These are phyloP conservation scores for Gephyroberyx darwinii DNA, from an alignment of 2,797 vertebrate species.

Conservation along the genomic window DNA sequence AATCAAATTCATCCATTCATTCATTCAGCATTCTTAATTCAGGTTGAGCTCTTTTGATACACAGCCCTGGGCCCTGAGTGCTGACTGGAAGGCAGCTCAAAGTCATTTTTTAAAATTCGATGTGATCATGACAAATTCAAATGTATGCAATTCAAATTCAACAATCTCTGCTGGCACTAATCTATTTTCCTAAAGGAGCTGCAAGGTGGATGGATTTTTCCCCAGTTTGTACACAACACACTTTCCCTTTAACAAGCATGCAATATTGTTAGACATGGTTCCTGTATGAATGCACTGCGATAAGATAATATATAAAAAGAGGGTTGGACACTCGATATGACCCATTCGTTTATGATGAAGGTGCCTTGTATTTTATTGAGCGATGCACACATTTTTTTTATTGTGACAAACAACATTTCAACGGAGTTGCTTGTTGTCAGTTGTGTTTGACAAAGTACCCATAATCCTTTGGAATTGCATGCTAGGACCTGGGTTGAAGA, in stretches of 20 bases:
- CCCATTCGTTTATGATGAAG: constrained; percentile 10
- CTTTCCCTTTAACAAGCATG: neutral
- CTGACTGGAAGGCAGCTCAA: neutral
- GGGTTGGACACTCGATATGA: neutral
- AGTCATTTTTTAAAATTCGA: neutral
- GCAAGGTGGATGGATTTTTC: too few species aligned
- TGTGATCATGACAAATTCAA: neutral
- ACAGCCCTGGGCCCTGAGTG: neutral
- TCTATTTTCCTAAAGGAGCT: too few species aligned
- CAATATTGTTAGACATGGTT: neutral
- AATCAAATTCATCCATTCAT: too few species aligned
- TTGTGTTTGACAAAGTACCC: constrained; percentile 7
- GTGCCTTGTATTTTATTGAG: constrained; percentile 2
- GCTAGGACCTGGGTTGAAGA: constrained; percentile 6
- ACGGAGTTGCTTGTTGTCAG: neutral
- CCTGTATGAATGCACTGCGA: neutral
- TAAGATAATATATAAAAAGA: neutral
- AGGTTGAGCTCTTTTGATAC: too few species aligned
- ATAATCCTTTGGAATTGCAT: constrained; percentile 34
- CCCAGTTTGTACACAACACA: neutral
- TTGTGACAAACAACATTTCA: neutral
- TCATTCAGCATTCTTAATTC: too few species aligned
- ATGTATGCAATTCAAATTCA: neutral
- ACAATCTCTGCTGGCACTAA: neutral
- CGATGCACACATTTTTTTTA: too few species aligned